Conservation (phyloP, 2,797 vertebrate species). For the Lophotriccus pileatus region DNA sequence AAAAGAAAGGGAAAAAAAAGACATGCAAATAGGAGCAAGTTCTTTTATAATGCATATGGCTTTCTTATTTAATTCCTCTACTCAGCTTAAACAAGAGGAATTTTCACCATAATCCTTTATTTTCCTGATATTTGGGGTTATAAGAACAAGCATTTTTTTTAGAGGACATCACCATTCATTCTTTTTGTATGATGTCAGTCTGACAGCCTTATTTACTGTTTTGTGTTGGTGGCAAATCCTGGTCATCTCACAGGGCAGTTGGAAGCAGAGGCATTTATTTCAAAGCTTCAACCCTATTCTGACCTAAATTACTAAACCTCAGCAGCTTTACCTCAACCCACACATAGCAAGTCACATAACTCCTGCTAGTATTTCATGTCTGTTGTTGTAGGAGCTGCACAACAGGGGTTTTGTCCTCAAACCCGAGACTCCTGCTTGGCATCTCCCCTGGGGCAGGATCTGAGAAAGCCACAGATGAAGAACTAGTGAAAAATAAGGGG, state of each 20-base stretch:
- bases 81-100: neutral
- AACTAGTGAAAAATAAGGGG: neutral
- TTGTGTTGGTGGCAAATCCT: neutral
- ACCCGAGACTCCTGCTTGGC: neutral
- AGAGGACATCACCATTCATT: neutral
- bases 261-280: neutral
- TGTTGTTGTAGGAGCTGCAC: neutral
- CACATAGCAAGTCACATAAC: neutral
- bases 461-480: neutral
- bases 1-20: accelerated
- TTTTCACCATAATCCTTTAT: neutral
- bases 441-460: neutral
- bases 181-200: neutral
- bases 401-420: neutral
- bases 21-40: neutral
- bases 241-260: neutral
- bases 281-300: neutral
- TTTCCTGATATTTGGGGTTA: neutral
- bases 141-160: neutral
- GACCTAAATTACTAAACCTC: neutral
- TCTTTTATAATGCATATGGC: neutral
- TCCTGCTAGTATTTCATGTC: neutral
- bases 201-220: neutral
- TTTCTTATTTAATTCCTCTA: neutral
- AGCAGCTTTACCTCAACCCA: neutral